phyloP scores from a whole-genome alignment of 2,113 vertebrate genomes.

The Lepus europaeus region DNA sequence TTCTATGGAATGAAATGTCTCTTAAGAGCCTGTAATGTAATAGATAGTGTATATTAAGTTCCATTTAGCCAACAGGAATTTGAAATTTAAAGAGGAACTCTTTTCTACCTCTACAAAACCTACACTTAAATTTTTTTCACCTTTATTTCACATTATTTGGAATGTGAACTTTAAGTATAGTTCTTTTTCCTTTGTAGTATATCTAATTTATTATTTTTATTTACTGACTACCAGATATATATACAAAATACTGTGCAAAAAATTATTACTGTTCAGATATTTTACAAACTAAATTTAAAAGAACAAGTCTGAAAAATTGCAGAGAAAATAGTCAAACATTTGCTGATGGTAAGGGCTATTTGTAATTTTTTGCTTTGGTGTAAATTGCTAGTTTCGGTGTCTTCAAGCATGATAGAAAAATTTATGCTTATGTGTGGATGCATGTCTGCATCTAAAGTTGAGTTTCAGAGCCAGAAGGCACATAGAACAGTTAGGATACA shows the following conservation, averaged over 20 bases:
- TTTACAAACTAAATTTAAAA: conserved; percentile 72
- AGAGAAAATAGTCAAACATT: conserved; percentile 61
- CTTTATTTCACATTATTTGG: conserved; percentile 42
- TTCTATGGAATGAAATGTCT: conserved; percentile 55
- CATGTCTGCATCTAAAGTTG: conserved; percentile 37
- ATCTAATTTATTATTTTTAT: conserved; percentile 76
- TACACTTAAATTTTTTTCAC: conserved; percentile 56
- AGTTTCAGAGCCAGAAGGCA: conserved; percentile 60
- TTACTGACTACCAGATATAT: conserved; percentile 60
- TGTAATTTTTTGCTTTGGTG: conserved; percentile 65
- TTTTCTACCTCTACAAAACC: conserved; percentile 79
- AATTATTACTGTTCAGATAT: conserved; percentile 58
- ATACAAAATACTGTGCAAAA: conserved; percentile 58
- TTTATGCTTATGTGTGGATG: conserved; percentile 11
- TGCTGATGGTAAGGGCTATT: conserved; percentile 54
- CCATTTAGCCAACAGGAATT: conserved; percentile 51
- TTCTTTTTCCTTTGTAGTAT: conserved; percentile 49
- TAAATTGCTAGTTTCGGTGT: conserved; percentile 61
- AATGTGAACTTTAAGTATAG: conserved; percentile 43
- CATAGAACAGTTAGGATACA: conserved; percentile 42
- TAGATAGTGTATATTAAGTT: neutral
- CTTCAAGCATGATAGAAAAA: conserved; percentile 71
- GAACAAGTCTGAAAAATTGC: conserved; percentile 47
- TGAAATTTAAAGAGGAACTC: conserved; percentile 69
- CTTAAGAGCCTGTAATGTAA: neutral